A percentile compares a stretch with the other conserved stretches of the same genome.
Evolutionary conservation across 2,113 vertebrate species (phyloP).

Genomic region (Sylvietta virens): DNA sequence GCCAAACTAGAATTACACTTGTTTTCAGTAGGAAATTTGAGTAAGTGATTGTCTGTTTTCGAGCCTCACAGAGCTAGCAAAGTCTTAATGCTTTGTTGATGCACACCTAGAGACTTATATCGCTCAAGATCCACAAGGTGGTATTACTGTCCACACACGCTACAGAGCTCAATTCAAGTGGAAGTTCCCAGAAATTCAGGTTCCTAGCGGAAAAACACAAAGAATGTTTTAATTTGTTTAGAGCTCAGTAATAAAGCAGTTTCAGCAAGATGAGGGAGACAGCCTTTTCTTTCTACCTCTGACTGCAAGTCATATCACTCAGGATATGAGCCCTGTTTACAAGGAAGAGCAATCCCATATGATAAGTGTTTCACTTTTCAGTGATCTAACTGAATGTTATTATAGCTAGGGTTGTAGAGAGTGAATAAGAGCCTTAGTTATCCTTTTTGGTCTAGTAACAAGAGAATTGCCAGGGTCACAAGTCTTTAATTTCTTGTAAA

Average conservation of each 20-base stretch:
- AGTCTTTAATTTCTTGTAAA: background rate
- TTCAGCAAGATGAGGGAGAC: background rate
- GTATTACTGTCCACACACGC: background rate
- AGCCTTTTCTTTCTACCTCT: background rate
- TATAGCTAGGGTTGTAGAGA: background rate
- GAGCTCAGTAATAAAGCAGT: background rate
- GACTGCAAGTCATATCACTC: background rate
- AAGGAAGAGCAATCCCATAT: background rate
- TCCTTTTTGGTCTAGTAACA: background rate
- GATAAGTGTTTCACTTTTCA: background rate
- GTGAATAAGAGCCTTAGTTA: background rate
- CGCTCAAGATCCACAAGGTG: background rate
- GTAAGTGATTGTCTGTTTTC: background rate
- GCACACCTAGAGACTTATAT: rapidly evolving
- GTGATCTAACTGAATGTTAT: background rate
- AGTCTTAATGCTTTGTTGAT: background rate
- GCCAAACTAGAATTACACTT: background rate
- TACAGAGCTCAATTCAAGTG: background rate
- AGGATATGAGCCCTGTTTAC: background rate
- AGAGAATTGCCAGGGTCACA: background rate
- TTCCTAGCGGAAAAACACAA: background rate
- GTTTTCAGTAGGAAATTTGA: background rate
- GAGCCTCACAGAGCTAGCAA: background rate
- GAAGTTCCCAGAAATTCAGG: background rate
- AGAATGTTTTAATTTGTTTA: background rate